Conservation (phyloP, 2,888 invertebrate genomes). For the Thecocarcelia acutangulata region DNA sequence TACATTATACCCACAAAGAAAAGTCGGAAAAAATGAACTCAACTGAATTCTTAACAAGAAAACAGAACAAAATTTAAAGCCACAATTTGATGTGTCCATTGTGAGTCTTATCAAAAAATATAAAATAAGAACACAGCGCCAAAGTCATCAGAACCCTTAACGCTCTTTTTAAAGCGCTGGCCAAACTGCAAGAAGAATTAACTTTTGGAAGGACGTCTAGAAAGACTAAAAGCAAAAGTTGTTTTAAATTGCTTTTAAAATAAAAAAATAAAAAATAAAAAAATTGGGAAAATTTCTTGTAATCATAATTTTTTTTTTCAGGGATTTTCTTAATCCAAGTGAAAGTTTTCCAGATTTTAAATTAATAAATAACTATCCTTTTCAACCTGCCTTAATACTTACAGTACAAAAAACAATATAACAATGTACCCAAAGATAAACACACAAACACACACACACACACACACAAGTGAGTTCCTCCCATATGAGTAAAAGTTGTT, state of each 20-base stretch:
- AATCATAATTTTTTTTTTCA: no score
- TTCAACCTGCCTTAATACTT: background rate
- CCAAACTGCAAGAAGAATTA: slow-evolving; percentile 23
- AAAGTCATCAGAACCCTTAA: slow-evolving; percentile 71
- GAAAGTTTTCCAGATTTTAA: no score
- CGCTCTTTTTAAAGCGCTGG: slow-evolving; percentile 33
- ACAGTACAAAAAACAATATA: slow-evolving; percentile 13
- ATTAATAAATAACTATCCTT: slow-evolving; percentile 2
- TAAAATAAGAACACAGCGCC: slow-evolving; percentile 27
- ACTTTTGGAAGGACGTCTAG: background rate
- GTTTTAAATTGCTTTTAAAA: no score
- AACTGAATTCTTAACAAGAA: slow-evolving; percentile 62
- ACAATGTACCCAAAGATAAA: slow-evolving; percentile 56
- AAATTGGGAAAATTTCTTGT: no score
- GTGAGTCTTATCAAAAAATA: slow-evolving; percentile 78
- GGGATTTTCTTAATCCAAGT: no score
- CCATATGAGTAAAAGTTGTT: slow-evolving; percentile 49
- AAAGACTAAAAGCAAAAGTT: background rate
- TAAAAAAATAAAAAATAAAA: no score
- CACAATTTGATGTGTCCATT: slow-evolving; percentile 80
- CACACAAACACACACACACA: slow-evolving; percentile 32
- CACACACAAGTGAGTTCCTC: slow-evolving; percentile 9
- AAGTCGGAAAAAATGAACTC: slow-evolving; percentile 18
- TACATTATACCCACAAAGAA: slow-evolving; percentile 39
- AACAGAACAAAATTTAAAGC: slow-evolving; percentile 72